Evolutionary conservation across 2,113 vertebrate species (phyloP), one percentile per base, ranked within the genome.

Genomic region (Globicephala melas): DNA sequence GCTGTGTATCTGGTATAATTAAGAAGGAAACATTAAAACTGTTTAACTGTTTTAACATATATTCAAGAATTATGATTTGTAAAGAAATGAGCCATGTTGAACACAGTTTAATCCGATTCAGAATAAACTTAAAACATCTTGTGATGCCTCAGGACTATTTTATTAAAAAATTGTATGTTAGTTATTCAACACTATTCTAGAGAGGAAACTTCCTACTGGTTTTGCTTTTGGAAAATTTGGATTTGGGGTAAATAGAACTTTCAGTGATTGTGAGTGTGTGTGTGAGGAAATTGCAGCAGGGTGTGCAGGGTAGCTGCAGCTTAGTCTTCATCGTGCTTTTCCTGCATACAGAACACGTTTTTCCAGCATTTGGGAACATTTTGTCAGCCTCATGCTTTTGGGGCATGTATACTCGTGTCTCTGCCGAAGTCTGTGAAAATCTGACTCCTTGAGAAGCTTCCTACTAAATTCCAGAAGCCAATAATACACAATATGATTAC

Each of bases 41-140:
- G 36, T 95, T 92, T 85, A 89, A 80, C 68, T 81, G 26, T 95
- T 96, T 82, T 85, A 96, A 90, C n/a, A 47, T 95, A 31, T 86
- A 76, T 85, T 82, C 79, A 55, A 86, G 60, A 89, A 62, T 53
- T 91, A 53, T 47, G 68, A 85, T 93, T 89, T 97, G 96, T 95
- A 95, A 97, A 97, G 74, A 96, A 70, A 91, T 70, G 89, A 93
- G 60, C 81, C 86, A 93, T 55, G 31, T 28, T 71, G 71, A 95
- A 87, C 73, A 60, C 60, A 89, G 26, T 88, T 91, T 93, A 90
- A 94, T 95, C 68, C 44, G 44, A 89, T 97, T 95, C 18, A 44
- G 81, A 97, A 97, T 96, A 97, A 96, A 97, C 31, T n/a, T 93
- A 33, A 18, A 93, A 94, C 36, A 76, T 91, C 62, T 71, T 93